Evolutionary conservation across 2,888 invertebrate species (phyloP), one percentile per base, ranked within the genome.

Genomic region (Troides aeacus): DNA sequence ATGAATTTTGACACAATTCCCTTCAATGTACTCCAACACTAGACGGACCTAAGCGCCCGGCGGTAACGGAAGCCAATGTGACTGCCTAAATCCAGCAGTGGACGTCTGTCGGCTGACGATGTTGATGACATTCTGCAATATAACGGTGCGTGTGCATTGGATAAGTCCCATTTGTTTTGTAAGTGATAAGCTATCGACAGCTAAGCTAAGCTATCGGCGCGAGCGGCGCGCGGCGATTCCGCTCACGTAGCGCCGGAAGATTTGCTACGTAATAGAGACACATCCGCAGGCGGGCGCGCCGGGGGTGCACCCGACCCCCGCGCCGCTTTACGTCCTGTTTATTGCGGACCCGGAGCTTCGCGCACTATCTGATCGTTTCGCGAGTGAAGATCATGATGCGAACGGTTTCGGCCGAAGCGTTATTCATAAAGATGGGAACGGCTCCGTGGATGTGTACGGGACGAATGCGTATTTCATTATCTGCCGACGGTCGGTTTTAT

Each of bases 321-420:
- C 71, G 62, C 62, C 69, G 69, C 69, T 78, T 87, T 86, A 88
- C 84, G 80, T 83, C 80, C 85, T 88, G 89, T 88, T 88, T 87
- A 88, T 84, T 79, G 82, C 79, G 73, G 76, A 78, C 81, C 80
- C 74, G 78, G 75, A 73, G 73, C 75, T 77, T 77, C 74, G 78
- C 75, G 75, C 75, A 78, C 79, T 84, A 84, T 86, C 85, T 80
- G 84, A 87, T 84, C 83, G 50, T 72, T 68, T 59, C 64, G 70
- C 67, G 73, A 68, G 73, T 71, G 72, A 70, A 73, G 70, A 69
- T 69, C 72, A 71, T 73, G 71, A 68, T 69, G 62, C 70, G 57
- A 62, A 71, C 62, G 67, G 68, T 66, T 62, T 66, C 62, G 68
- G 72, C 42, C 70, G 59, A 62, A 63, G 62, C 57, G 70, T 71